These are phyloP conservation scores for Oenanthe oenanthe DNA, from an alignment of 2,113 vertebrate genomes.

Conservation along the genomic window DNA sequence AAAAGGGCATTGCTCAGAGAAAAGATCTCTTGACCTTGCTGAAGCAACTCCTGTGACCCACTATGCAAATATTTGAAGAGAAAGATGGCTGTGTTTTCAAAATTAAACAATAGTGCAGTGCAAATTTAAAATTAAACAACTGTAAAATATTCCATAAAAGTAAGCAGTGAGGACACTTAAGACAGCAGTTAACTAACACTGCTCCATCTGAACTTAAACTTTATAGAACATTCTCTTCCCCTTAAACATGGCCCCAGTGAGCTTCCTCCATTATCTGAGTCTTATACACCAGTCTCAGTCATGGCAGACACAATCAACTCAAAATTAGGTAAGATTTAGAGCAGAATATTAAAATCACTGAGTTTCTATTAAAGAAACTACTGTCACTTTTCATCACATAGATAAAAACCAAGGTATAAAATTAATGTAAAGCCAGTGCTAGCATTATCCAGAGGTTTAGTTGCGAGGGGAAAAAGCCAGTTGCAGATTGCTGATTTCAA, in stretches of 20 bases:
- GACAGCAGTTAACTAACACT: neutral
- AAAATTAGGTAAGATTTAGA: neutral
- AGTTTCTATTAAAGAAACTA: neutral
- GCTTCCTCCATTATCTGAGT: neutral
- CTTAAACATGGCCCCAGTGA: neutral
- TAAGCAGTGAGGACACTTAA: neutral
- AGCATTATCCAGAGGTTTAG: neutral
- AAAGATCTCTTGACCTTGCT: neutral
- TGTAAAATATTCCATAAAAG: conserved; percentile 2
- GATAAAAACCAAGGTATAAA: neutral
- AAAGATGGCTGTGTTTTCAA: neutral
- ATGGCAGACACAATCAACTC: neutral
- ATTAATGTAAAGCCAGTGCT: neutral
- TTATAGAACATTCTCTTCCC: neutral
- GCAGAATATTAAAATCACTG: neutral
- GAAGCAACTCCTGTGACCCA: neutral
- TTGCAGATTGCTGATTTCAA: neutral
- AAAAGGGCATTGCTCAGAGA: neutral
- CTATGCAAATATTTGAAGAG: conserved; percentile 8
- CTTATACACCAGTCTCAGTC: neutral
- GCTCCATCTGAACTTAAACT: neutral
- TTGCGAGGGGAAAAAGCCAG: neutral
- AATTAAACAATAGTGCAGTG: neutral
- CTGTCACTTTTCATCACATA: neutral
- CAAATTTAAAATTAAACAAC: conserved; percentile 21